These are phyloP conservation scores for Oncorhynchus nerka DNA, from an alignment of 2,113 vertebrate species.

Conservation along the genomic window DNA sequence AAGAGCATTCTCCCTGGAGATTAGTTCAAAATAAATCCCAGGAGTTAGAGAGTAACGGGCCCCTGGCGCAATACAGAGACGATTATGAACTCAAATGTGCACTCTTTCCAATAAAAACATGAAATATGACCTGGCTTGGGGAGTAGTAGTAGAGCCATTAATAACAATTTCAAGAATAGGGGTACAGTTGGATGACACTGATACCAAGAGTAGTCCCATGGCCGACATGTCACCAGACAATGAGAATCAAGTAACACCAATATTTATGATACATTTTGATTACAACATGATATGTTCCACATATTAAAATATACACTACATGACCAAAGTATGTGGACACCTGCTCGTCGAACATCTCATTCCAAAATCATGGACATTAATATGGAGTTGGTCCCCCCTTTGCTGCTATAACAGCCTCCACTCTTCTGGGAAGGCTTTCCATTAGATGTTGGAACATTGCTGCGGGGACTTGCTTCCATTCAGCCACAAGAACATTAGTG, in stretches of 20 bases:
- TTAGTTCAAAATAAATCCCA: conserved; percentile 68
- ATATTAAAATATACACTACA: not conserved
- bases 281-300: not conserved
- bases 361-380: too few species aligned
- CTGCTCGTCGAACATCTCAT: too few species aligned
- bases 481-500: too few species aligned
- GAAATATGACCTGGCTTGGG: conserved; percentile 62
- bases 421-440: too few species aligned
- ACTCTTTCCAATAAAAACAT: conserved; percentile 65
- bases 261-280: not conserved
- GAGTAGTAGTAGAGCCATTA: conserved; percentile 52
- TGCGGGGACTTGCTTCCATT: too few species aligned
- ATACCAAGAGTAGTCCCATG: not conserved
- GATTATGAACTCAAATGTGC: conserved; percentile 71
- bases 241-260: not conserved
- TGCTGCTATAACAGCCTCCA: too few species aligned
- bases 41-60: conserved; percentile 51
- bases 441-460: too few species aligned
- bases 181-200: not conserved
- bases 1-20: conserved; percentile 39
- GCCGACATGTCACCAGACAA: not conserved
- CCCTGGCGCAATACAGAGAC: conserved; percentile 59
- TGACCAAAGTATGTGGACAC: too few species aligned
- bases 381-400: too few species aligned
- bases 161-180: conserved; percentile 49